Conservation (phyloP, 37 sponge, comb jelly and placozoan species). For the Spongilla lacustris region DNA sequence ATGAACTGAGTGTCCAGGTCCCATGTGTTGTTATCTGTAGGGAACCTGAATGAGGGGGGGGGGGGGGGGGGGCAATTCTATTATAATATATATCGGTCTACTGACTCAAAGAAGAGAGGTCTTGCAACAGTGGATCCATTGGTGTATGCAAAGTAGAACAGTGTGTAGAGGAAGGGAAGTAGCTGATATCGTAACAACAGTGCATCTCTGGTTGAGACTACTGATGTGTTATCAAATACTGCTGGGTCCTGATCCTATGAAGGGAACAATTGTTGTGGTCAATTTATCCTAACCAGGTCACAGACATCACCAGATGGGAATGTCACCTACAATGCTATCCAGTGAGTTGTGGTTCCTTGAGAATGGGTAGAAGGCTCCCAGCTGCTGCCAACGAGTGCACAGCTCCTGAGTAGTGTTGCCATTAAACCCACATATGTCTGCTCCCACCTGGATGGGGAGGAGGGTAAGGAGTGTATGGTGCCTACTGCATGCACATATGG, state of each 20-base stretch:
- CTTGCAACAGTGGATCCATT: slow-evolving; percentile 72
- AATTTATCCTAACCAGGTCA: too few relatives aligned
- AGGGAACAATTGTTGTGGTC: not conserved
- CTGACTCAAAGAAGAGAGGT: slow-evolving; percentile 82
- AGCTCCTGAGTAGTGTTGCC: slow-evolving; percentile 77
- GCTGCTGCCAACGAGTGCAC: slow-evolving; percentile 81
- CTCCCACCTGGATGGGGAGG: slow-evolving; percentile 69
- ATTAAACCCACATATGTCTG: slow-evolving; percentile 88
- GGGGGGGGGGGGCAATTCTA: too few relatives aligned
- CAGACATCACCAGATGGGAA: not conserved
- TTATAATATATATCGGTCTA: too few relatives aligned
- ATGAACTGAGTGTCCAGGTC: slow-evolving; percentile 71
- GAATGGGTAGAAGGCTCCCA: slow-evolving; percentile 90
- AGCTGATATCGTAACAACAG: slow-evolving; percentile 65
- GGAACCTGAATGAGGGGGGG: slow-evolving; percentile 50
- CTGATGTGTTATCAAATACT: too few relatives aligned
- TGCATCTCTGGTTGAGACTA: slow-evolving; percentile 31
- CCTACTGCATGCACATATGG: too few relatives aligned
- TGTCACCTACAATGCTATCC: slow-evolving; percentile 10
- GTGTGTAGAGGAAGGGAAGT: slow-evolving; percentile 88
- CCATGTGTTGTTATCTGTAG: slow-evolving; percentile 50
- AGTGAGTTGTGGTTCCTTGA: slow-evolving; percentile 78
- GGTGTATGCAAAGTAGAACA: slow-evolving; percentile 77
- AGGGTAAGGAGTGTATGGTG: too few relatives aligned
- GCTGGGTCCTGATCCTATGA: slow-evolving; percentile 74